Percentiles rank a stretch among this genome's conserved stretches.
Conservation (phyloP, 2,888 invertebrate species). For the Cosmorhoe ocellata region DNA sequence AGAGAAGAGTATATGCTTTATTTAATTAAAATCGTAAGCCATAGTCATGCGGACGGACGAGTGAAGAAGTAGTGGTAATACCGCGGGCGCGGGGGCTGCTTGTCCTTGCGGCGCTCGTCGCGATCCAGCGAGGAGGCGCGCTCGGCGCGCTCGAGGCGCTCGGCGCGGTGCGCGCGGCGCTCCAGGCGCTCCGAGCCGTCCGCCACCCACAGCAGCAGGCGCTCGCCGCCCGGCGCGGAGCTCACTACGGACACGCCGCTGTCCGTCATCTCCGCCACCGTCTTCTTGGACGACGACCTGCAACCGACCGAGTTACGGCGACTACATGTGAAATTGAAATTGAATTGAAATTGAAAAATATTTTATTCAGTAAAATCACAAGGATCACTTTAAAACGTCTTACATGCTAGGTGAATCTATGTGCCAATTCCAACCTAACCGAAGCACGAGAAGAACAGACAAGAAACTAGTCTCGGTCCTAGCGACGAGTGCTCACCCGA, state of each 20-base stretch:
- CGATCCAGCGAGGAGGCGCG: constrained; percentile 51
- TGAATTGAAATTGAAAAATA: too few relatives aligned
- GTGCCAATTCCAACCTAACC: too few relatives aligned
- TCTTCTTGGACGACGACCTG: constrained; percentile 86
- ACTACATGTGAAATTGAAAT: too few relatives aligned
- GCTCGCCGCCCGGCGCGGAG: constrained; percentile 58
- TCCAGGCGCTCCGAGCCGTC: constrained; percentile 46
- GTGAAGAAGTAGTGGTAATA: constrained; percentile 9
- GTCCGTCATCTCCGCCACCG: constrained; percentile 88
- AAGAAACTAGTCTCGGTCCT: too few relatives aligned
- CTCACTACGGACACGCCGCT: constrained; percentile 90
- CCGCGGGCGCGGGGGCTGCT: constrained; percentile 39
- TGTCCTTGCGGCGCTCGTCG: constrained; percentile 50
- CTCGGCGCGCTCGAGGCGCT: constrained; percentile 45
- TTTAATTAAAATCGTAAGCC: too few relatives aligned
- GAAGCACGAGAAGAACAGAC: too few relatives aligned
- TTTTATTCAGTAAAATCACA: too few relatives aligned
- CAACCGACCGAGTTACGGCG: constrained; percentile 2
- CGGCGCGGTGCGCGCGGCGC: constrained; percentile 70
- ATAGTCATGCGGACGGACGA: too few relatives aligned
- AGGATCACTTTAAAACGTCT: too few relatives aligned
- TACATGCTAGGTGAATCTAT: too few relatives aligned
- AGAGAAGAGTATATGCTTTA: too few relatives aligned
- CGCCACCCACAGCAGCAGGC: constrained; percentile 71
- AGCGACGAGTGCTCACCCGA: too few relatives aligned